phyloP scores from a whole-genome alignment of 2,113 vertebrate species.

The Numida meleagris region DNA sequence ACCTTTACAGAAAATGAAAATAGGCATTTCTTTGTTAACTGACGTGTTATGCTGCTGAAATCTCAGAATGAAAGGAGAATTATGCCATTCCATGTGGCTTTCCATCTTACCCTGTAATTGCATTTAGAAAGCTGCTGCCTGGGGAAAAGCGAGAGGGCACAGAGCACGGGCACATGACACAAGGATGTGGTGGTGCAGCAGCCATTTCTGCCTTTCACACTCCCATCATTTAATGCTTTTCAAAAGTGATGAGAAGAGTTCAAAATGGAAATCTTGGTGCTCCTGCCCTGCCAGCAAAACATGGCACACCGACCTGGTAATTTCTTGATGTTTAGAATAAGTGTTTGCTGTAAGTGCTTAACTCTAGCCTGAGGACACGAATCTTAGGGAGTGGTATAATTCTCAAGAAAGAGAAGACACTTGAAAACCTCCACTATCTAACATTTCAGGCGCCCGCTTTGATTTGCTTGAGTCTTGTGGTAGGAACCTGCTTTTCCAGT shows the following conservation, averaged over 20 bases:
- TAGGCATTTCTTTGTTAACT: not conserved
- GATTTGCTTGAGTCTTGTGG: not conserved
- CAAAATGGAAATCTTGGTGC: not conserved
- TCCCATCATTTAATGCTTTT: not conserved
- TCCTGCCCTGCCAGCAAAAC: not conserved
- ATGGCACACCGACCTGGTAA: fast-evolving
- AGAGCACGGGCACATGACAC: not conserved
- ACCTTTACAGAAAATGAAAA: slow-evolving; percentile 36
- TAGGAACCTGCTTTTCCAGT: not conserved
- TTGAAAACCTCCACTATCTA: not conserved
- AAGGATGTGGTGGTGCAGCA: too few species aligned
- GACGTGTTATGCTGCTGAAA: slow-evolving; percentile 22
- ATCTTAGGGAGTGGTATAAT: not conserved
- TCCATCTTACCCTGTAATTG: slow-evolving; percentile 21
- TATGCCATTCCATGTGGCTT: not conserved
- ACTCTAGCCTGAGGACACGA: not conserved
- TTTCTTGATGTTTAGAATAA: not conserved
- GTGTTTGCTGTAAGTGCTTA: not conserved
- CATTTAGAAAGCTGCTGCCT: not conserved
- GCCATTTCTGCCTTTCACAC: not conserved
- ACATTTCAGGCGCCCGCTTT: not conserved
- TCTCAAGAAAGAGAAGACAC: not conserved
- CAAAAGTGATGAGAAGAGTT: not conserved
- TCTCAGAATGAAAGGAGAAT: slow-evolving; percentile 35
- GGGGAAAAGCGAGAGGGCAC: not conserved